phyloP scores from a whole-genome alignment of 2,797 vertebrate species.

The Notolabrus celidotus region DNA sequence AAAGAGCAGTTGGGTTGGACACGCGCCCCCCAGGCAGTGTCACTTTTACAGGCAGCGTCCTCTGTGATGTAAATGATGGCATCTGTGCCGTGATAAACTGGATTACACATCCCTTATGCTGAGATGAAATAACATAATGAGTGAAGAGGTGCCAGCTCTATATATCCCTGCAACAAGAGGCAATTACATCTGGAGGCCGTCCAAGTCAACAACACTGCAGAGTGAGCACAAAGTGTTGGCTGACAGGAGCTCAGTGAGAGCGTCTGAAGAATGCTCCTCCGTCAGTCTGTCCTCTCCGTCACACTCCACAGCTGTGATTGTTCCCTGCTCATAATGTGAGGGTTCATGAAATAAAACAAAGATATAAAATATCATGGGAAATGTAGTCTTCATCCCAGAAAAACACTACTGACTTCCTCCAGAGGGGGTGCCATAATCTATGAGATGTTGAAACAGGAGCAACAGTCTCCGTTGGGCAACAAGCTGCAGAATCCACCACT shows the following conservation, averaged over 20 bases:
- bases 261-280: background rate
- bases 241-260: constrained; percentile 14
- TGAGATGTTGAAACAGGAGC: too few species aligned
- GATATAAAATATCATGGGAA: too few species aligned
- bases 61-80: constrained; percentile 52
- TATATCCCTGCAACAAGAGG: constrained; percentile 38
- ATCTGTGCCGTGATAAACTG: constrained; percentile 44
- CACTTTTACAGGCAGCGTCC: constrained; percentile 18
- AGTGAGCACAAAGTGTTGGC: constrained; percentile 18
- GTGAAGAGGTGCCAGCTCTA: constrained; percentile 39
- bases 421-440: too few species aligned
- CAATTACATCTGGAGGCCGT: constrained; percentile 45
- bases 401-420: too few species aligned
- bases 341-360: too few species aligned
- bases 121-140: constrained; percentile 42
- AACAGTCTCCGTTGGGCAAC: background rate
- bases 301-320: too few species aligned
- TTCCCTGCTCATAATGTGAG: too few species aligned
- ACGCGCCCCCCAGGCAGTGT: constrained; percentile 12
- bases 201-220: constrained; percentile 44
- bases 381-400: too few species aligned
- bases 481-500: background rate
- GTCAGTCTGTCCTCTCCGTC: too few species aligned
- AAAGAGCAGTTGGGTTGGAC: background rate
- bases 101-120: constrained; percentile 55